These are phyloP conservation scores for Pagrus major DNA, from an alignment of 2,113 vertebrate species.

Conservation along the genomic window DNA sequence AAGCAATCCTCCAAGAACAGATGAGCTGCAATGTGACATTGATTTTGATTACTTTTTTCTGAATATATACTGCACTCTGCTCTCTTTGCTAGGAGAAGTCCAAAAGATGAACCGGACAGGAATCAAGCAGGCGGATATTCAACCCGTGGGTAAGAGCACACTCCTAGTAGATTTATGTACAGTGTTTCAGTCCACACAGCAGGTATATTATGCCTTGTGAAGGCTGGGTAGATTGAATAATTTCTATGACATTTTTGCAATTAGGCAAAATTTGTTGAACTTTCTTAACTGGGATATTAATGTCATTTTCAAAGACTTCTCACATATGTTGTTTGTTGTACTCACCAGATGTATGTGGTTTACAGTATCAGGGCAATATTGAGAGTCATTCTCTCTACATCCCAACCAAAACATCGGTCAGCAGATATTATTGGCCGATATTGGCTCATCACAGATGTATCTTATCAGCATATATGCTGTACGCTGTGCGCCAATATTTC, in stretches of 20 bases:
- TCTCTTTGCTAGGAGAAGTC: conserved; percentile 70
- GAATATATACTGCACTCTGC: not conserved
- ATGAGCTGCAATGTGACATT: not conserved
- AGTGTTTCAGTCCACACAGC: too few relatives aligned
- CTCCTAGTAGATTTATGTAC: not conserved
- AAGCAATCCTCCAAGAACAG: too few relatives aligned
- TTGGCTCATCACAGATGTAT: too few relatives aligned
- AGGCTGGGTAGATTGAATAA: not conserved
- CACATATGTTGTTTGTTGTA: not conserved
- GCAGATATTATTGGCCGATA: too few relatives aligned
- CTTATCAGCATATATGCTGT: too few relatives aligned
- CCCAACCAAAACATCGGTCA: too few relatives aligned
- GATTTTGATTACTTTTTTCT: not conserved
- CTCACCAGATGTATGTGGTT: not conserved
- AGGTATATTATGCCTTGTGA: not conserved
- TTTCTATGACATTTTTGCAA: not conserved
- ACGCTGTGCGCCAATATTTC: too few relatives aligned
- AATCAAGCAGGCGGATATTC: conserved; percentile 84
- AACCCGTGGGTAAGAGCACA: conserved; percentile 80
- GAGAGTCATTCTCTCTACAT: too few relatives aligned
- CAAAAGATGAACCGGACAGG: conserved; percentile 80
- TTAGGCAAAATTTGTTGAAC: not conserved
- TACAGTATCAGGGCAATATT: too few relatives aligned
- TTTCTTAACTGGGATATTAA: too few relatives aligned
- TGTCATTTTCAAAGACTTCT: too few relatives aligned